Conservation (phyloP, 2,797 vertebrate species). For the Aplochiton taeniatus region DNA sequence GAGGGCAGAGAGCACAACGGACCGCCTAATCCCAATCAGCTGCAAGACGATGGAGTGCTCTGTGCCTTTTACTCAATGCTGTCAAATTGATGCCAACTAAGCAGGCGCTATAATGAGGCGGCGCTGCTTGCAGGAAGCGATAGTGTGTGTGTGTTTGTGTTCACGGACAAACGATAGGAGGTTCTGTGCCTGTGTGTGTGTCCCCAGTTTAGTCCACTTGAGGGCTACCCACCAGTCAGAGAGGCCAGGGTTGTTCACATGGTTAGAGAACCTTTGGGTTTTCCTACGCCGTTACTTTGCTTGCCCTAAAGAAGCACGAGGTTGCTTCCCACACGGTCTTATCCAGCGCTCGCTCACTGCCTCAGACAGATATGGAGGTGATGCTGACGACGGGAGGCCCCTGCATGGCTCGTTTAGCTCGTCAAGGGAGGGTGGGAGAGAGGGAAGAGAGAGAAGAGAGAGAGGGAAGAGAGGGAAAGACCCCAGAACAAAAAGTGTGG, state of each 20-base stretch:
- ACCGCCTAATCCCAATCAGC: too few relatives aligned
- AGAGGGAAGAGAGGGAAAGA: slow-evolving; percentile 3
- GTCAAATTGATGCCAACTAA: not conserved
- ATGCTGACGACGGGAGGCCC: slow-evolving; percentile 55
- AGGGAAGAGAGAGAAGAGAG: slow-evolving; percentile 10
- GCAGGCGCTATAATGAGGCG: slow-evolving; percentile 1
- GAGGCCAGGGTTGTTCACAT: too few relatives aligned
- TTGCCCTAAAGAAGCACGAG: not conserved
- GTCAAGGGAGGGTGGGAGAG: slow-evolving; percentile 3
- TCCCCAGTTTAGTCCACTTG: too few relatives aligned
- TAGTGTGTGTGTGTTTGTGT: not conserved
- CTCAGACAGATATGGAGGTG: slow-evolving; percentile 52
- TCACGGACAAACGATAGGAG: not conserved
- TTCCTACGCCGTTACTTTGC: slow-evolving; percentile 4
- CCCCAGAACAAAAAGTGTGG: not conserved
- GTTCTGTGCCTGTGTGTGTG: too few relatives aligned
- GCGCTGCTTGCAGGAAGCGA: not conserved
- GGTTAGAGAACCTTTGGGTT: not conserved
- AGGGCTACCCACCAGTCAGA: too few relatives aligned
- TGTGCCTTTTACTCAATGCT: not conserved
- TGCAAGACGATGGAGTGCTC: too few relatives aligned
- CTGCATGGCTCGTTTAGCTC: slow-evolving; percentile 56
- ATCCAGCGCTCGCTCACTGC: slow-evolving; percentile 44
- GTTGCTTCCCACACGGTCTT: slow-evolving; percentile 28
- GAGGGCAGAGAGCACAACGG: slow-evolving; percentile 15